Evolutionary conservation across 37 sponge, comb jelly and placozoan genomes (phyloP), one percentile per base, ranked within the genome.

Genomic region (Petrosia ficiformis): DNA sequence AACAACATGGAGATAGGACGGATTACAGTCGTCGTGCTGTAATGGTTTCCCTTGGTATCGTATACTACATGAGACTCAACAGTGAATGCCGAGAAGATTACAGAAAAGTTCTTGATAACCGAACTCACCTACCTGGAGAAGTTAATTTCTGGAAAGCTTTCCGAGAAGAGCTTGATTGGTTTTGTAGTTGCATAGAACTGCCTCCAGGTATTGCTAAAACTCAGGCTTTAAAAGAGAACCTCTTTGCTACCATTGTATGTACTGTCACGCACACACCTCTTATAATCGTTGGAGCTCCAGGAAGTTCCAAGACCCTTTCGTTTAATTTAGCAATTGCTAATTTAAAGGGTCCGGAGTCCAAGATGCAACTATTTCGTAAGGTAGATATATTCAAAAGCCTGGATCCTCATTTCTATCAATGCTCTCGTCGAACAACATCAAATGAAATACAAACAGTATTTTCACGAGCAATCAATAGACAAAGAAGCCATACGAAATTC

Each of bases 281-380:
- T 44, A 95, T 95, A 31, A 91, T 95, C 4, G 96, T 95, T 8
- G 96, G 96, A 0, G 89, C 92, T 26, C 96, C 96, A 36, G 96
- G 96, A 28, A 88, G 89, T 24, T 91, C 92, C 5, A 95, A 95
- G 52, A 95, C 96, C 0, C 89, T 95, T 48, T 95, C 96, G 41
- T 95, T 95, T 82, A 91, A 95, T 80, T 75, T 90, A 52, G 68
- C 92, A 42, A 80, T 87, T 24, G 85, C 82, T 22, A 91, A 91
- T 61, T 65, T 95, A n/a, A 95, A 91, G 61, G 96, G 96, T 33
- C 77, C 69, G 2, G 96, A 95, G 38, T 91, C 92, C 14, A 83
- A 79, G 70, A 44, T 56, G 72, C 24, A 44, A 36, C 74, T 82
- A 10, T 85, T 90, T 67, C 68, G 82, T 33, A 35, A 90, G n/a